phyloP scores from a whole-genome alignment of 2,797 vertebrate species.

The Labroides dimidiatus region DNA sequence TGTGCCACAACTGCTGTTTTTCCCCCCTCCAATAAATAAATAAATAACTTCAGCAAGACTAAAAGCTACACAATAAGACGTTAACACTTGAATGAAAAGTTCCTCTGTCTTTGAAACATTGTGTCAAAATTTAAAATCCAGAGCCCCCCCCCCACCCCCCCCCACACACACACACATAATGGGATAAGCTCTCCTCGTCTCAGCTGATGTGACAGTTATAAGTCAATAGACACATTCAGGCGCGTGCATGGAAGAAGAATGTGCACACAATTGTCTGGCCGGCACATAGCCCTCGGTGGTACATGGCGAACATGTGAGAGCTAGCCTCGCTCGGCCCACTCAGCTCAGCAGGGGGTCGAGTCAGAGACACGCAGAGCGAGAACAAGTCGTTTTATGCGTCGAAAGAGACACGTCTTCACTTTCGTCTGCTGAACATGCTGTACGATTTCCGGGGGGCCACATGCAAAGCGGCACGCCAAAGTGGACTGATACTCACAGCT shows the following conservation, averaged over 20 bases:
- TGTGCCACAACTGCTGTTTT: background rate
- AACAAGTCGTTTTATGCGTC: constrained; percentile 49
- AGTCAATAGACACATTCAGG: constrained; percentile 28
- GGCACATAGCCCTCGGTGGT: constrained; percentile 38
- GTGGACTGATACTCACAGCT: background rate
- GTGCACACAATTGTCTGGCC: background rate
- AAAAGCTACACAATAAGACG: background rate
- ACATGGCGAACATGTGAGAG: constrained; percentile 35
- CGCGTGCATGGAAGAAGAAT: background rate
- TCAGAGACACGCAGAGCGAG: constrained; percentile 18
- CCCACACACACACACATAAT: constrained; percentile 32
- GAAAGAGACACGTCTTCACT: constrained; percentile 40
- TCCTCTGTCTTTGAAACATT: background rate
- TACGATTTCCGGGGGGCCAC: too few species aligned
- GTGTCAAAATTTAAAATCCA: too few species aligned
- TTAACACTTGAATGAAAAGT: background rate
- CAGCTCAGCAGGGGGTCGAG: constrained; percentile 34
- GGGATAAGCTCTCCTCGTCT: constrained; percentile 32
- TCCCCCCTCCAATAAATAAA: too few species aligned
- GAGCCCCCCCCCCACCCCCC: background rate
- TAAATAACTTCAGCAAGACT: too few species aligned
- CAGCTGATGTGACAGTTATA: constrained; percentile 41
- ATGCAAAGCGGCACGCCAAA: too few species aligned
- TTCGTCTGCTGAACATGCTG: constrained; percentile 9
- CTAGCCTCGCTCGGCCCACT: constrained; percentile 54